A percentile compares a stretch with the other conserved stretches of the same genome.
Evolutionary conservation across 2,113 vertebrate species (phyloP).

Genomic region (Nestor notabilis): DNA sequence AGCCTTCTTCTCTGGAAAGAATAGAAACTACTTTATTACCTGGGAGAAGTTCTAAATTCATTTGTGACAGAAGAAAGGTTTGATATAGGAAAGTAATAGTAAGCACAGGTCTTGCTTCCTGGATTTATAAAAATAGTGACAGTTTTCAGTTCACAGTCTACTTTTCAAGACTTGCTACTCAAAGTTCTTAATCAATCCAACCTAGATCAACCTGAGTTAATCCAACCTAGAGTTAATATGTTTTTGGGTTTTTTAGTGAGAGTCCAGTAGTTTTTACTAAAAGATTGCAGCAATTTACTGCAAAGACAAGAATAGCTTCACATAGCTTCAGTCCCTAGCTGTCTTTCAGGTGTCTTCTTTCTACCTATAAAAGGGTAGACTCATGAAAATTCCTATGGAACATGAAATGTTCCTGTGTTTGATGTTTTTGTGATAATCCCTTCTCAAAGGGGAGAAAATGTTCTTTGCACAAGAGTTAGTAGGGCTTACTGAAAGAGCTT

Average conservation of each 20-base stretch:
- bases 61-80: neutral
- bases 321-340: neutral
- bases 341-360: neutral
- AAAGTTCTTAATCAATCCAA: neutral
- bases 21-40: neutral
- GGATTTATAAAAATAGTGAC: neutral
- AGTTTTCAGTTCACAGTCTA: neutral
- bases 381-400: neutral
- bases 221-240: too few species aligned
- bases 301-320: neutral
- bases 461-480: neutral
- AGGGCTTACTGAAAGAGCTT: neutral
- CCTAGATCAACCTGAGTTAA: too few species aligned
- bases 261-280: neutral
- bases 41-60: neutral
- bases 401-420: neutral
- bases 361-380: neutral
- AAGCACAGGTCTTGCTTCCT: neutral
- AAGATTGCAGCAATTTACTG: neutral
- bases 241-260: neutral
- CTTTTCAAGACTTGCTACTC: neutral
- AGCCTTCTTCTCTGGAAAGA: neutral
- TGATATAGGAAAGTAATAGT: neutral
- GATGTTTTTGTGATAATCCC: neutral
- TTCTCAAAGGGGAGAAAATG: neutral